Percentiles rank a stretch among this genome's conserved stretches.
These are phyloP conservation scores for Mastomys natalensis DNA, from an alignment of 2,113 vertebrate species.

Conservation along the genomic window DNA sequence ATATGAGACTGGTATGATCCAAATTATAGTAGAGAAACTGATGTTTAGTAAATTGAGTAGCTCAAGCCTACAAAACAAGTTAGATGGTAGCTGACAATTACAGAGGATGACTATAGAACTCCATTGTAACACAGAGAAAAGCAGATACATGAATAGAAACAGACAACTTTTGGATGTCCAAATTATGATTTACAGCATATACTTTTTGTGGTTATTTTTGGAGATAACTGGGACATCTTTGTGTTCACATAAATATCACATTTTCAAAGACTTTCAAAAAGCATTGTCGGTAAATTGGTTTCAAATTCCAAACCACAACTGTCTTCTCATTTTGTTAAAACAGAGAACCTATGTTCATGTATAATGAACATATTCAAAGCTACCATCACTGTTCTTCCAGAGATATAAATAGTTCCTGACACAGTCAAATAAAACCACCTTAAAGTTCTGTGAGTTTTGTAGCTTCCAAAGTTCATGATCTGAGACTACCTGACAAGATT, in stretches of 20 bases:
- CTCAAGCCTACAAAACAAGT: not conserved
- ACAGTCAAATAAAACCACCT: slow-evolving; percentile 23
- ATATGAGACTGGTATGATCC: not conserved
- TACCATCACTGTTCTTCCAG: not conserved
- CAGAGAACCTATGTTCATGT: slow-evolving; percentile 33
- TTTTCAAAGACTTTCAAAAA: slow-evolving; percentile 31
- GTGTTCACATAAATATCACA: not conserved
- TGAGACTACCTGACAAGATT: not conserved
- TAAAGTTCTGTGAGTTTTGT: not conserved
- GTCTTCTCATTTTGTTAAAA: not conserved
- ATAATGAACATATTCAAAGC: slow-evolving; percentile 60
- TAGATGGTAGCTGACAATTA: not conserved
- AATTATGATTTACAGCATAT: not conserved
- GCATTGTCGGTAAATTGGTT: not conserved
- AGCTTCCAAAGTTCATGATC: slow-evolving; percentile 7
- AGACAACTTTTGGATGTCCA: not conserved
- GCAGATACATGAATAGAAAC: slow-evolving; percentile 6
- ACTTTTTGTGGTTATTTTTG: not conserved
- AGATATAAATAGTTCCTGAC: slow-evolving; percentile 43
- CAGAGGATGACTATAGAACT: not conserved
- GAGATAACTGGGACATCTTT: not conserved
- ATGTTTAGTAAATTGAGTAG: not conserved
- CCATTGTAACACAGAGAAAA: not conserved
- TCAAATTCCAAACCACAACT: slow-evolving; percentile 59
- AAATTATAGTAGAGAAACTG: slow-evolving; percentile 5